A percentile compares a stretch with the other conserved stretches of the same genome.
These are phyloP conservation scores for Rhipidura dahli DNA, from an alignment of 2,113 vertebrate genomes.

Conservation along the genomic window DNA sequence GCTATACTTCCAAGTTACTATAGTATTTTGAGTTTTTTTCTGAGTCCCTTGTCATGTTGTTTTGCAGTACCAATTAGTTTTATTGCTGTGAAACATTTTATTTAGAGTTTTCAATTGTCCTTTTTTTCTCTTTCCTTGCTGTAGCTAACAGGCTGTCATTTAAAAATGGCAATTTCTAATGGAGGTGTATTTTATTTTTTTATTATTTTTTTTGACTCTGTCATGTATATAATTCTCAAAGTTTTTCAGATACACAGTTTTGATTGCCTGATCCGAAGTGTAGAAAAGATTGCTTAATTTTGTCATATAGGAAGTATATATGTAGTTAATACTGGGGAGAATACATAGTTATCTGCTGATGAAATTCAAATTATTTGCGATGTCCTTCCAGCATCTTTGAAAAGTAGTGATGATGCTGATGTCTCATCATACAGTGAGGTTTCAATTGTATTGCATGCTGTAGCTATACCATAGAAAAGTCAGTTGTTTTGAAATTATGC, in stretches of 20 bases:
- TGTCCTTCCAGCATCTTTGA: background rate
- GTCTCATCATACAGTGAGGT: background rate
- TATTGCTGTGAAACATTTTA: background rate
- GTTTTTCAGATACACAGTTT: background rate
- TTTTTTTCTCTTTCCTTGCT: background rate
- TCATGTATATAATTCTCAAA: background rate
- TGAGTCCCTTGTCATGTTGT: background rate
- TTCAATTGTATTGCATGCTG: background rate
- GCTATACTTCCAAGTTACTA: slow-evolving; percentile 66
- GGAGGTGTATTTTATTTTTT: background rate
- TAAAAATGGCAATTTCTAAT: background rate
- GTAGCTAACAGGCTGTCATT: background rate
- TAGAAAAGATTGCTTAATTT: background rate
- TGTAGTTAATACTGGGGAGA: background rate
- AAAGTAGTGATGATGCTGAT: background rate
- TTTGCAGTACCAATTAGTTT: slow-evolving; percentile 8
- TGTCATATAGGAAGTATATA: background rate
- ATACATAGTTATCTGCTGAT: background rate
- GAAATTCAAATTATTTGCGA: background rate
- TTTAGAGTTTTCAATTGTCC: background rate
- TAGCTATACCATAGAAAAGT: background rate
- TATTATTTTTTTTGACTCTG: background rate
- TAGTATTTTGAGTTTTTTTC: background rate
- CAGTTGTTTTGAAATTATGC: background rate
- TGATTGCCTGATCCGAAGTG: background rate